Evolutionary conservation across 2,888 invertebrate species (phyloP), one percentile per base, ranked within the genome.

Genomic region (Exocentrus adspersus): DNA sequence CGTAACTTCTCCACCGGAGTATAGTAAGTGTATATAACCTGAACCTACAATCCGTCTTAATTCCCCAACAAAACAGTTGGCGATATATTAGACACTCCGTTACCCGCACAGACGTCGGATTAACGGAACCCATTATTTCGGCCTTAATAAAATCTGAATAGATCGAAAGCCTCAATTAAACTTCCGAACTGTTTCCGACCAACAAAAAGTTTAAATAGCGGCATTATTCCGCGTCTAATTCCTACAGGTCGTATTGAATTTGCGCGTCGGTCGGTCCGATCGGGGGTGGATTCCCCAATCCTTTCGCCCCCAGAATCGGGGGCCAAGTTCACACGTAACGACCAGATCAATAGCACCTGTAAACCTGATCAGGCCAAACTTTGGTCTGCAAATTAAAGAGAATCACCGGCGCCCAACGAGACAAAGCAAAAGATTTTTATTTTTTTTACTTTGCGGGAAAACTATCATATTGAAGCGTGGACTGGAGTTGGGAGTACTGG

Each of bases 261-360:
- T 43, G 56, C 59, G 62, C 51, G n/a, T n/a, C n/a, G n/a, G n/a
- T n/a, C n/a, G n/a, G n/a, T n/a, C n/a, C n/a, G n/a, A n/a, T n/a
- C n/a, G n/a, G 19, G 45, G 56, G 60, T 46, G 37, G 48, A 64
- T 41, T 46, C 57, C 32, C 57, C 51, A 50, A 57, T 57, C 57
- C 57, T 51, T 43, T n/a, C 42, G 43, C 43, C 58, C 64, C 59
- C 68, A 60, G 61, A 70, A 67, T 53, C 53, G 64, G 69, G 66
- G 67, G 62, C 56, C 43, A 72, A 74, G 72, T 74, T 73, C 74
- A 72, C 76, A 77, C 75, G 74, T 78, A 78, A 78, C 78, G 75
- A 76, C 72, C 75, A 74, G 79, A 79, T 79, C 79, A 78, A 78
- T 79, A 78, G 77, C 78, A 79, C 79, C 79, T 79, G 79, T 79